Evolutionary conservation across 2,888 invertebrate species (phyloP).

Genomic region (Drosophila subsilvestris): DNA sequence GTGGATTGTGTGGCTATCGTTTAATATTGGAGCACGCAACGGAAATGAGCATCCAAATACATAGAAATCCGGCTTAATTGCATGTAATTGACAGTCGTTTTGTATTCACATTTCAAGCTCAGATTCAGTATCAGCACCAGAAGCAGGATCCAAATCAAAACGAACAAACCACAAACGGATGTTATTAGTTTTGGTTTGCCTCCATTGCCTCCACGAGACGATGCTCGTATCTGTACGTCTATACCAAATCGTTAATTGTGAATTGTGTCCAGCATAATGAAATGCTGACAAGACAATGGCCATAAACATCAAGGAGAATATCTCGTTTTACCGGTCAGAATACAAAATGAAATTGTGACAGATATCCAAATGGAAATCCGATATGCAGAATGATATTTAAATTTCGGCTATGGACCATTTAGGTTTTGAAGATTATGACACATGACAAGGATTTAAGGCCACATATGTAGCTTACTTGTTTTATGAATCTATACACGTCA

Average conservation of each 20-base stretch:
- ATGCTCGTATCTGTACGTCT: not conserved
- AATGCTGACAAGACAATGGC: not conserved
- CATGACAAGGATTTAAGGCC: not conserved
- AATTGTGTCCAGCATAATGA: not conserved
- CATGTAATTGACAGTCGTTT: constrained; percentile 69
- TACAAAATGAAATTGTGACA: too few relatives aligned
- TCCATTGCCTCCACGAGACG: constrained; percentile 2
- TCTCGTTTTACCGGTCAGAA: too few relatives aligned
- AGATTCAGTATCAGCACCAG: constrained; percentile 3
- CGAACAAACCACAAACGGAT: constrained; percentile 60
- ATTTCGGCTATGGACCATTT: too few relatives aligned
- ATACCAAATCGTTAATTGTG: not conserved
- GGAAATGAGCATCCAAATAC: constrained; percentile 67
- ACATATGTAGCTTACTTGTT: too few relatives aligned
- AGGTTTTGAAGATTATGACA: not conserved
- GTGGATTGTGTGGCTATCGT: constrained; percentile 41
- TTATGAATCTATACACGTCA: too few relatives aligned
- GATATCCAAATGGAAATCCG: not conserved
- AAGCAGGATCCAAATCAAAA: constrained; percentile 35
- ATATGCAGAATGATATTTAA: too few relatives aligned
- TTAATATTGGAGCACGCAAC: constrained; percentile 50
- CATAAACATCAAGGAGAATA: too few relatives aligned
- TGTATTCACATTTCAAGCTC: constrained; percentile 44
- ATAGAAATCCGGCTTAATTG: constrained; percentile 68
- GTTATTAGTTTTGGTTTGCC: constrained; percentile 50